Percentiles rank a stretch among this genome's conserved stretches.
Evolutionary conservation across 2,797 vertebrate species (phyloP).

Genomic region (Clarias laeviceps): DNA sequence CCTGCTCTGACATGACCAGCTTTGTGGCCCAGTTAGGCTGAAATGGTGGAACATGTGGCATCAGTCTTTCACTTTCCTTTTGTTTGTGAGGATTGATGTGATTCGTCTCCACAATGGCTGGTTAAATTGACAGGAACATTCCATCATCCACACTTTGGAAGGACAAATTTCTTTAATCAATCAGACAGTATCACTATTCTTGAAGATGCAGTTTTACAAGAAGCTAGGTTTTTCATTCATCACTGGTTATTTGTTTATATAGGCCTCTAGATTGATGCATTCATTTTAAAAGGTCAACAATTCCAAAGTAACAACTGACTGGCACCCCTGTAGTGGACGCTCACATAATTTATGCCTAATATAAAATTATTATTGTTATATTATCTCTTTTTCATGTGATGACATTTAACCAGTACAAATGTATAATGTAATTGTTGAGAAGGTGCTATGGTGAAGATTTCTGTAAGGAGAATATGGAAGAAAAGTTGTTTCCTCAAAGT

Average conservation of each 20-base stretch:
- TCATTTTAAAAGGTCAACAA: not conserved
- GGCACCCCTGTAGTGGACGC: not conserved
- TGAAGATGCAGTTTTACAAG: not conserved
- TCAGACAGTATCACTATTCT: not conserved
- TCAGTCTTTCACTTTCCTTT: slow-evolving; percentile 85
- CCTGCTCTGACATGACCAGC: slow-evolving; percentile 67
- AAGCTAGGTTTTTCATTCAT: not conserved
- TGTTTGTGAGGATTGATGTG: slow-evolving; percentile 78
- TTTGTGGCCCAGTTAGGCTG: slow-evolving; percentile 85
- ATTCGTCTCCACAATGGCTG: slow-evolving; percentile 73
- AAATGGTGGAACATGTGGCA: slow-evolving; percentile 88
- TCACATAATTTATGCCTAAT: not conserved
- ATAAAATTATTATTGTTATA: not conserved
- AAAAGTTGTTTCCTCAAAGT: no score
- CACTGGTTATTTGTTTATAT: not conserved
- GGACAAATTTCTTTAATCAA: slow-evolving; percentile 53
- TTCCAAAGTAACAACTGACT: not conserved
- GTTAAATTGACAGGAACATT: slow-evolving; percentile 80
- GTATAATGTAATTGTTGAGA: not conserved
- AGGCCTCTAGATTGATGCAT: not conserved
- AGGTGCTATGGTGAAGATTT: not conserved
- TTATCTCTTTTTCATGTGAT: not conserved
- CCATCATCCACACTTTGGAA: slow-evolving; percentile 70
- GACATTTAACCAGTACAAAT: not conserved
- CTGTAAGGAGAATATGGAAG: not conserved